A percentile compares a stretch with the other conserved stretches of the same genome.
Conservation (phyloP, 2,888 invertebrate genomes). For the Emmelina monodactyla region DNA sequence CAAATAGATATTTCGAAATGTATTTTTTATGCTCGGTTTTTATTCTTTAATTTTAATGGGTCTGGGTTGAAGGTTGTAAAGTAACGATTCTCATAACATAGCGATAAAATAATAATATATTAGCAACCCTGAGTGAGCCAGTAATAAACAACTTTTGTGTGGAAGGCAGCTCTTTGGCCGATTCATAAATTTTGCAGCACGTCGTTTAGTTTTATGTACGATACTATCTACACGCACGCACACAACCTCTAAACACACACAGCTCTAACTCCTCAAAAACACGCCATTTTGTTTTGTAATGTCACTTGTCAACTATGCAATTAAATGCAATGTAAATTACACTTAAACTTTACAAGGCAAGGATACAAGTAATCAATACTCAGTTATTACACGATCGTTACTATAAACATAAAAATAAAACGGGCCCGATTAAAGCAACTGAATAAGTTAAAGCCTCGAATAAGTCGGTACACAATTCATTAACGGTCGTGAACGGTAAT, state of each 20-base stretch:
- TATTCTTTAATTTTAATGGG: too few relatives aligned
- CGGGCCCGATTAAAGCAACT: slow-evolving; percentile 22
- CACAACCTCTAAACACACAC: slow-evolving; percentile 16
- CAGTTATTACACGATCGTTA: slow-evolving; percentile 18
- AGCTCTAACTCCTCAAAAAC: slow-evolving; percentile 16
- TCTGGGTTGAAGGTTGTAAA: too few relatives aligned
- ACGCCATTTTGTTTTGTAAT: slow-evolving; percentile 18
- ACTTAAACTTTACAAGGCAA: slow-evolving; percentile 1
- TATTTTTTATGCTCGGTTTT: too few relatives aligned
- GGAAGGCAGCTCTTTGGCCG: slow-evolving; percentile 54
- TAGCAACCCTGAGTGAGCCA: slow-evolving; percentile 44
- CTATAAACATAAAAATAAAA: slow-evolving; percentile 23
- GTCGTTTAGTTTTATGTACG: slow-evolving; percentile 57
- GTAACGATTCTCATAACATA: slow-evolving; percentile 44
- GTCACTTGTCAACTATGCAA: slow-evolving; percentile 17
- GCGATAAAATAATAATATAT: slow-evolving; percentile 44
- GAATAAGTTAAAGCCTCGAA: slow-evolving; percentile 25
- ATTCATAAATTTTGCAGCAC: slow-evolving; percentile 60
- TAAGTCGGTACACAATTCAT: slow-evolving; percentile 46
- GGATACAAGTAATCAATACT: slow-evolving; percentile 13
- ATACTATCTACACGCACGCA: slow-evolving; percentile 56
- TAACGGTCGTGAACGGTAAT: slow-evolving; percentile 41
- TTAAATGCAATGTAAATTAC: slow-evolving; percentile 18
- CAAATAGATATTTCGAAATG: too few relatives aligned
- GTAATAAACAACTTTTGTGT: slow-evolving; percentile 62